These are phyloP conservation scores for Premnoplex brunnescens DNA, from an alignment of 2,797 vertebrate species.

Conservation along the genomic window DNA sequence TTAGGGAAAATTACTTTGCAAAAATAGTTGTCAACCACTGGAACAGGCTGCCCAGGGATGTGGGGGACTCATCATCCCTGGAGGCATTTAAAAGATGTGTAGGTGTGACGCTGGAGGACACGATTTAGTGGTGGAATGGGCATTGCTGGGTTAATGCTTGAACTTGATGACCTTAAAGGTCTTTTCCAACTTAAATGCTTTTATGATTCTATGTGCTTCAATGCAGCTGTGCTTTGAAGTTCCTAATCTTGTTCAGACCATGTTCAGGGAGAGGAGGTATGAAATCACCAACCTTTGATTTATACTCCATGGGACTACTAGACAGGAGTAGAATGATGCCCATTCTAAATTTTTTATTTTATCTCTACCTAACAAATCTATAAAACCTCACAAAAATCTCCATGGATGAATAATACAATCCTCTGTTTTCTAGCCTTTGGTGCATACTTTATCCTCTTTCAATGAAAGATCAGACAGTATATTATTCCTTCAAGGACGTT, in stretches of 20 bases:
- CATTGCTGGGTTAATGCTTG: fast-evolving
- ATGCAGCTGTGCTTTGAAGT: background rate
- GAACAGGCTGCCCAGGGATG: background rate
- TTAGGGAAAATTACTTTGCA: background rate
- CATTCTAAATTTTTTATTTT: background rate
- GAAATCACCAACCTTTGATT: background rate
- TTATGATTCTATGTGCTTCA: background rate
- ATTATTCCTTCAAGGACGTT: background rate
- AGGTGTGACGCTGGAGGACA: background rate
- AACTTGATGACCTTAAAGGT: background rate
- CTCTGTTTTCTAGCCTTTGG: background rate
- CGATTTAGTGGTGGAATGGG: background rate
- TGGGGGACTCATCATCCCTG: background rate
- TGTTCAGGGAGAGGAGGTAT: background rate
- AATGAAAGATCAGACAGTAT: background rate
- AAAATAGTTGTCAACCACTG: background rate
- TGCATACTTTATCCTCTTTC: background rate
- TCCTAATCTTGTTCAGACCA: background rate
- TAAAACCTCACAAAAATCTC: background rate
- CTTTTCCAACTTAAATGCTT: background rate
- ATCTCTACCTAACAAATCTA: background rate
- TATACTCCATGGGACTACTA: background rate
- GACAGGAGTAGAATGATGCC: background rate
- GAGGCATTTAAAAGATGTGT: background rate
- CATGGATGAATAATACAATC: background rate